These are phyloP conservation scores for Palythoa grandiflora DNA, from an alignment of 92 coral and sea anemone genomes.

Conservation along the genomic window DNA sequence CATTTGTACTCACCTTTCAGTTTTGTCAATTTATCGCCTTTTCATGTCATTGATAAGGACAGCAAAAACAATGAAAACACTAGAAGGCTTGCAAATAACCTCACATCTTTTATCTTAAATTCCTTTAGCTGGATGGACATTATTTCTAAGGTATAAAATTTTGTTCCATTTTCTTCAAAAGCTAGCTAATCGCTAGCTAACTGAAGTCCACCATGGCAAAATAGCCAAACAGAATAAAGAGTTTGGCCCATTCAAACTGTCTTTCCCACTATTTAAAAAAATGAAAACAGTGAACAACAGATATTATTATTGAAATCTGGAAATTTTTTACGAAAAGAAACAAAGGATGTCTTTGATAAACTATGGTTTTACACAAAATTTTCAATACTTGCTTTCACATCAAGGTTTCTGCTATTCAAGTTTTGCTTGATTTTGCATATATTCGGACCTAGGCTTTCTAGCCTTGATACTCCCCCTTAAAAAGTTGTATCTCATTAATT, in stretches of 20 bases:
- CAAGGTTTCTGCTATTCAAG: too few species aligned
- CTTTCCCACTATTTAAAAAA: not conserved
- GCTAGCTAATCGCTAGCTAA: not conserved
- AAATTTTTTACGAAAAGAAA: not conserved
- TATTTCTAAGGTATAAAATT: not conserved
- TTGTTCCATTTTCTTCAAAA: not conserved
- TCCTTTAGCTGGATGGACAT: too few species aligned
- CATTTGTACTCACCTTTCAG: conserved; percentile 4
- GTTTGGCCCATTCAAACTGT: not conserved
- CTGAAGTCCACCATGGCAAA: conserved; percentile 2
- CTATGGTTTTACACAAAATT: too few species aligned
- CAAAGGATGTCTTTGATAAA: not conserved
- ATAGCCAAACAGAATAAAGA: not conserved
- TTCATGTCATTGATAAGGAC: conserved; percentile 8
- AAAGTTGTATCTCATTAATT: too few species aligned
- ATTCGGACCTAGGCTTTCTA: not conserved
- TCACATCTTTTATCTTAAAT: not conserved
- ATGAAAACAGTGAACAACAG: not conserved
- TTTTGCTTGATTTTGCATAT: too few species aligned
- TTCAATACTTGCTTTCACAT: too few species aligned
- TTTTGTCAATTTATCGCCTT: not conserved
- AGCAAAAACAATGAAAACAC: not conserved
- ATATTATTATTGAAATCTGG: not conserved
- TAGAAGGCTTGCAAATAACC: conserved; percentile 1
- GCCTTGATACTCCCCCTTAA: too few species aligned